These are phyloP conservation scores for Drosophila busckii DNA, from an alignment of 1,140 invertebrate genomes.

Conservation along the genomic window DNA sequence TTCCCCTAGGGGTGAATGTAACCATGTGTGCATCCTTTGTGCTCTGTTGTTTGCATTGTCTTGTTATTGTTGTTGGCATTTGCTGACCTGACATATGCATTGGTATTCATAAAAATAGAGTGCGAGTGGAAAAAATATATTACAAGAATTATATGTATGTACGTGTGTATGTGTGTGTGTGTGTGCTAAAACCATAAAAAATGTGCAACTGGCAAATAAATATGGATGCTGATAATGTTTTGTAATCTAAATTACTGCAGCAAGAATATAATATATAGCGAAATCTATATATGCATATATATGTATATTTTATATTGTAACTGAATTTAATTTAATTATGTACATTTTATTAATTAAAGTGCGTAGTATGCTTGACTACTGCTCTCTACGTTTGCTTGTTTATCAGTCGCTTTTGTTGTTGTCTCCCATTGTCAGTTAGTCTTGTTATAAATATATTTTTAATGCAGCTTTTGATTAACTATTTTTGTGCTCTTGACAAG, in stretches of 20 bases:
- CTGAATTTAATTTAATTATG: constrained; percentile 66
- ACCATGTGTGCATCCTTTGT: too few species aligned
- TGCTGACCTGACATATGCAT: too few species aligned
- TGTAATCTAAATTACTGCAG: constrained; percentile 48
- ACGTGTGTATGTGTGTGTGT: too few species aligned
- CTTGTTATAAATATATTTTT: constrained; percentile 3
- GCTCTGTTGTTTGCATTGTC: too few species aligned
- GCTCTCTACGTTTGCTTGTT: constrained; percentile 1
- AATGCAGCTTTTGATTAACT: constrained; percentile 28
- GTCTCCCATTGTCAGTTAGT: not conserved
- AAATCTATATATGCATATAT: not conserved
- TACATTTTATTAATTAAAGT: constrained; percentile 70
- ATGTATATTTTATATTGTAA: constrained; percentile 8
- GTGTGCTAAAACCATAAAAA: constrained; percentile 35
- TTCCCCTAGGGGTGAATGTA: too few species aligned
- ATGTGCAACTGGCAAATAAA: constrained; percentile 19
- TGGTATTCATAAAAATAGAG: too few species aligned
- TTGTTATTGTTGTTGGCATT: too few species aligned
- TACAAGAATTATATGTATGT: constrained; percentile 23
- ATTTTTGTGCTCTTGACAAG: constrained; percentile 2
- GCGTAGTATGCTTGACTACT: constrained; percentile 36
- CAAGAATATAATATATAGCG: not conserved
- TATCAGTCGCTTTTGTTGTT: constrained; percentile 11
- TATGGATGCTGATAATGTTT: constrained; percentile 58
- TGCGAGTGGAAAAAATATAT: constrained; percentile 18